These are phyloP conservation scores for Metopolophium dirhodum DNA, from an alignment of 1,140 invertebrate genomes.

Conservation along the genomic window DNA sequence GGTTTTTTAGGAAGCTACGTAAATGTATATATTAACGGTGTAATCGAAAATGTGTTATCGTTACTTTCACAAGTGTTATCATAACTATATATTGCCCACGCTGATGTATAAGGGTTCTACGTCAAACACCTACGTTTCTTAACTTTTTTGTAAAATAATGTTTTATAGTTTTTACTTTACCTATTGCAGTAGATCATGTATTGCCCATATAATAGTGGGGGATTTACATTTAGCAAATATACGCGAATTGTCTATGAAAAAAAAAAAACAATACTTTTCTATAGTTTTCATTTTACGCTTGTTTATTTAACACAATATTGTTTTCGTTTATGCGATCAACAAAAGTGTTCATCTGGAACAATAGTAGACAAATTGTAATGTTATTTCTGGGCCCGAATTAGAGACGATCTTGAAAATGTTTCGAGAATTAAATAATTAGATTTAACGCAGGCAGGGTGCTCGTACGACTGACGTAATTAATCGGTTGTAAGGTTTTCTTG, in stretches of 20 bases:
- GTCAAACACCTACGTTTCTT: not conserved
- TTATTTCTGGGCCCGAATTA: not conserved
- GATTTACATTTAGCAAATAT: not conserved
- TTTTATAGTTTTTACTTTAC: not conserved
- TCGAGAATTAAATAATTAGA: not conserved
- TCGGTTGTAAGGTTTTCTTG: not conserved
- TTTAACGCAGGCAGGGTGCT: not conserved
- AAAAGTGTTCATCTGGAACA: not conserved
- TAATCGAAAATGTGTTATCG: too few species aligned
- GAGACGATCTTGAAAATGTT: not conserved
- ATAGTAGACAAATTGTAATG: not conserved
- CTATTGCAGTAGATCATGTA: not conserved
- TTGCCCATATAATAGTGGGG: not conserved
- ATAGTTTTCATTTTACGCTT: not conserved
- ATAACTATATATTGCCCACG: not conserved
- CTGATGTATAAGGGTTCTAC: not conserved
- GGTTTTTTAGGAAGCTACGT: too few species aligned
- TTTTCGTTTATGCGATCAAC: not conserved
- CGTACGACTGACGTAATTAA: not conserved
- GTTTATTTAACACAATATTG: not conserved
- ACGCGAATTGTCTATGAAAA: not conserved
- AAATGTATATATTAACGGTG: too few species aligned
- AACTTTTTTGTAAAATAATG: not conserved
- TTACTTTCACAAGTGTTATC: not conserved
- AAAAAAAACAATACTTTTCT: not conserved